Evolutionary conservation across 1,140 invertebrate species (phyloP).

Genomic region (Gryon sp.): DNA sequence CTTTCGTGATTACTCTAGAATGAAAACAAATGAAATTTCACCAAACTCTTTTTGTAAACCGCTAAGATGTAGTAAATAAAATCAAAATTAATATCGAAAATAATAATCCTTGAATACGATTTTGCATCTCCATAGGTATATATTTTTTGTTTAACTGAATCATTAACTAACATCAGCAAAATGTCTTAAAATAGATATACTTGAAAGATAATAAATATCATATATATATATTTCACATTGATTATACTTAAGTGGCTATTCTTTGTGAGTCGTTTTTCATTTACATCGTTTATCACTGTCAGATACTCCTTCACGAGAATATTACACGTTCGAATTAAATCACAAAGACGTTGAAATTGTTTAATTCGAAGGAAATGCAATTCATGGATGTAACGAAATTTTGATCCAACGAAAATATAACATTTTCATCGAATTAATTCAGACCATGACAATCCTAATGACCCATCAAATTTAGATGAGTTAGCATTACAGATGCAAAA

Average conservation of each 20-base stretch:
- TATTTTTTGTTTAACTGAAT: no score
- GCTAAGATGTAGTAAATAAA: no score
- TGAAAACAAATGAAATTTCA: constrained; percentile 36
- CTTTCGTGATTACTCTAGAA: constrained; percentile 21
- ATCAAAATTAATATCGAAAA: no score
- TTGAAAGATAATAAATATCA: constrained; percentile 6
- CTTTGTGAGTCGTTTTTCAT: constrained; percentile 10
- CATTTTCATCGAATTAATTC: no score
- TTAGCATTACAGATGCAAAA: no score
- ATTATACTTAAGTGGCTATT: constrained; percentile 13
- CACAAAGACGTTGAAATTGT: constrained; percentile 15
- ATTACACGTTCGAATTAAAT: constrained; percentile 9
- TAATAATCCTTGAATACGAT: no score
- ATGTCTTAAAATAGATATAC: constrained; percentile 1
- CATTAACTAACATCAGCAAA: background rate
- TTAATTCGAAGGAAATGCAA: no score
- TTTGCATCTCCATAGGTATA: no score
- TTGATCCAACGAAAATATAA: no score
- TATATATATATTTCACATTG: background rate
- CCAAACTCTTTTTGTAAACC: constrained; percentile 1
- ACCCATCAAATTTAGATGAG: no score
- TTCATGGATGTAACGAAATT: no score
- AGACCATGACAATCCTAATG: no score
- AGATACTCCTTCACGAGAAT: background rate
- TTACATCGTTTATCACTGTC: constrained; percentile 26